Percentiles rank a stretch among this genome's conserved stretches.
Conservation (phyloP, 2,888 invertebrate genomes). For the Tubulanus polymorphus region DNA sequence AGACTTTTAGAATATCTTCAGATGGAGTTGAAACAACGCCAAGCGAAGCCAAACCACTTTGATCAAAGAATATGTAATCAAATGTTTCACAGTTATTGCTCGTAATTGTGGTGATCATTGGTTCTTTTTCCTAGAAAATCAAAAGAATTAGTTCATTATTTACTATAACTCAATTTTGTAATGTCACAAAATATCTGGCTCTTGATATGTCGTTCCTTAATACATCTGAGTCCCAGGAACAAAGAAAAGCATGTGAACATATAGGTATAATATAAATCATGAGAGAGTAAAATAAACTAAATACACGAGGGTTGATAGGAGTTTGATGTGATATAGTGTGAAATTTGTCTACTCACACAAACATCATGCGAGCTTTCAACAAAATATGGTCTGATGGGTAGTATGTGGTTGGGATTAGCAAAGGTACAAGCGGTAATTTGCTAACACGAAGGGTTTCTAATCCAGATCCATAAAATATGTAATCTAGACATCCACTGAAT, state of each 20-base stretch:
- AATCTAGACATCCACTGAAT: background rate
- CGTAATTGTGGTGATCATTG: constrained; percentile 32
- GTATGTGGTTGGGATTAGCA: background rate
- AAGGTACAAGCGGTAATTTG: background rate
- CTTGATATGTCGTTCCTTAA: too few species aligned
- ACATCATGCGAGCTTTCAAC: background rate
- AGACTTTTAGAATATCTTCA: constrained; percentile 24
- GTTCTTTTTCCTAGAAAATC: constrained; percentile 38
- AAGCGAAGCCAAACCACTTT: constrained; percentile 29
- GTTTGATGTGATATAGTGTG: background rate
- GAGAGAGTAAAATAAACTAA: background rate
- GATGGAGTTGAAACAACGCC: constrained; percentile 34
- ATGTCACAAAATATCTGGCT: too few species aligned
- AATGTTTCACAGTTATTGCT: constrained; percentile 29
- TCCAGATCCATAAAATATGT: background rate
- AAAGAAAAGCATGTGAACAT: background rate
- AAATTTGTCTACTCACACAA: background rate
- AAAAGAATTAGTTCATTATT: constrained; percentile 1
- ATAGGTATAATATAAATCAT: background rate
- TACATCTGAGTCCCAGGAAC: too few species aligned
- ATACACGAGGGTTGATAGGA: background rate
- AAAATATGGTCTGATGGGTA: background rate
- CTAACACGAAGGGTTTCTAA: background rate
- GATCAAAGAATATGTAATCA: constrained; percentile 46
- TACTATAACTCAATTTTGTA: too few species aligned